Percentiles rank a stretch among this genome's conserved stretches.
phyloP scores from a whole-genome alignment of 1,140 invertebrate genomes.

The Tenebrio molitor region DNA sequence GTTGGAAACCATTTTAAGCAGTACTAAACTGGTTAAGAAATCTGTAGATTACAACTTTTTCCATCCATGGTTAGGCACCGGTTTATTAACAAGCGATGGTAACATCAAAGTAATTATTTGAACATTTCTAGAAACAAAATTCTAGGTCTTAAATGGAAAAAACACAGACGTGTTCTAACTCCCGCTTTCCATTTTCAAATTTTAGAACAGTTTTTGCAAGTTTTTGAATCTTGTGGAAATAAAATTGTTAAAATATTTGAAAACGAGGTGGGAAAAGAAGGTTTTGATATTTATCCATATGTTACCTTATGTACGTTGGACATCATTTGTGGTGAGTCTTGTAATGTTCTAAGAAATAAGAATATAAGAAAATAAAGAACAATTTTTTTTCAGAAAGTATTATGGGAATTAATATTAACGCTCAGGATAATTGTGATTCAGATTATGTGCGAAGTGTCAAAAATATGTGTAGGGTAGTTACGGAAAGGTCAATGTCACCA shows the following conservation, averaged over 20 bases:
- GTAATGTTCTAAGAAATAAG: no score
- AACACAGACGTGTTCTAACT: no score
- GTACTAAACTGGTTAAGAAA: slow-evolving; percentile 80
- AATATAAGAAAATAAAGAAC: not conserved
- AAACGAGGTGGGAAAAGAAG: slow-evolving; percentile 15
- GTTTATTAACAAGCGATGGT: slow-evolving; percentile 78
- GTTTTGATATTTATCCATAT: slow-evolving; percentile 9
- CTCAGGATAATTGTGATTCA: slow-evolving; percentile 78
- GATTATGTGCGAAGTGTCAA: slow-evolving; percentile 81
- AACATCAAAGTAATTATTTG: no score
- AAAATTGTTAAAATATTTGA: no score
- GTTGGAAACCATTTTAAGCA: slow-evolving; percentile 72
- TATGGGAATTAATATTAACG: slow-evolving; percentile 77
- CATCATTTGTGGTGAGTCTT: slow-evolving; percentile 47
- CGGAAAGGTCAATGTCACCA: slow-evolving; percentile 65
- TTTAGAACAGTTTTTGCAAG: no score
- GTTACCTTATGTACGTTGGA: slow-evolving; percentile 4
- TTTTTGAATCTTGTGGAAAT: no score
- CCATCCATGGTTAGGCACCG: slow-evolving; percentile 83
- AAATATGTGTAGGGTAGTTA: slow-evolving; percentile 65
- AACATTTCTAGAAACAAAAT: no score
- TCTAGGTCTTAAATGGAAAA: no score
- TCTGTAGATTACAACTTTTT: slow-evolving; percentile 80
- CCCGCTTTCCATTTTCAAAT: no score
- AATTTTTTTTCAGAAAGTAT: slow-evolving; percentile 72